phyloP scores from a whole-genome alignment of 2,113 vertebrate genomes.

The Notechis scutatus region DNA sequence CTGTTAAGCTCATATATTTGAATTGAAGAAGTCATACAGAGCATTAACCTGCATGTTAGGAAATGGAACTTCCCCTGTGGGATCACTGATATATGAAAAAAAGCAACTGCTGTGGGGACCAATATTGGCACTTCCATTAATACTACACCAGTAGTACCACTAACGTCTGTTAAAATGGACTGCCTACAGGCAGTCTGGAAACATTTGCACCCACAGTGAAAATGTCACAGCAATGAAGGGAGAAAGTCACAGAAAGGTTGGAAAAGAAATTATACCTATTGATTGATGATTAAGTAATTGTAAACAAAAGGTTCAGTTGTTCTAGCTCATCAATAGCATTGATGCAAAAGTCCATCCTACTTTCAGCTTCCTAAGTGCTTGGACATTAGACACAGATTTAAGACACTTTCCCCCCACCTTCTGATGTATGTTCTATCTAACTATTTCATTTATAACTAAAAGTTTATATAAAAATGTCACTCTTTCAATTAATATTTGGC shows the following conservation, averaged over 20 bases:
- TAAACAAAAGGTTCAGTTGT: constrained; percentile 26
- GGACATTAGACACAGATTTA: neutral
- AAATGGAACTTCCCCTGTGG: neutral
- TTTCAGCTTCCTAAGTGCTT: constrained; percentile 6
- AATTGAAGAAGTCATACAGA: constrained; percentile 4
- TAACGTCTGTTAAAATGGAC: constrained; percentile 11
- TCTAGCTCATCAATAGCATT: neutral
- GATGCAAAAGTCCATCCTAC: constrained; percentile 10
- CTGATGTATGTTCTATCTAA: neutral
- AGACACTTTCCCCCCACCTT: neutral
- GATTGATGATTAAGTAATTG: constrained; percentile 30
- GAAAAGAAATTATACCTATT: constrained; percentile 29
- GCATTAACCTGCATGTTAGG: constrained; percentile 8
- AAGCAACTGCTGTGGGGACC: neutral
- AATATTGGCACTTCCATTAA: constrained; percentile 5
- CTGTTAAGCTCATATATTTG: constrained; percentile 25
- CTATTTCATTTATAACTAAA: neutral
- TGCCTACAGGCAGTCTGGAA: constrained; percentile 5
- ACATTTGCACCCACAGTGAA: constrained; percentile 10
- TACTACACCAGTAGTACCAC: neutral
- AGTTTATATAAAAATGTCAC: neutral
- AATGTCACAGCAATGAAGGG: constrained; percentile 11
- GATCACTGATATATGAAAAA: neutral
- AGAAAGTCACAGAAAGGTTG: constrained; percentile 3
- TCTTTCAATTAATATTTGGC: neutral